Evolutionary conservation across 2,113 vertebrate genomes (phyloP), one percentile per base, ranked within the genome.

Genomic region (Pedetes capensis): DNA sequence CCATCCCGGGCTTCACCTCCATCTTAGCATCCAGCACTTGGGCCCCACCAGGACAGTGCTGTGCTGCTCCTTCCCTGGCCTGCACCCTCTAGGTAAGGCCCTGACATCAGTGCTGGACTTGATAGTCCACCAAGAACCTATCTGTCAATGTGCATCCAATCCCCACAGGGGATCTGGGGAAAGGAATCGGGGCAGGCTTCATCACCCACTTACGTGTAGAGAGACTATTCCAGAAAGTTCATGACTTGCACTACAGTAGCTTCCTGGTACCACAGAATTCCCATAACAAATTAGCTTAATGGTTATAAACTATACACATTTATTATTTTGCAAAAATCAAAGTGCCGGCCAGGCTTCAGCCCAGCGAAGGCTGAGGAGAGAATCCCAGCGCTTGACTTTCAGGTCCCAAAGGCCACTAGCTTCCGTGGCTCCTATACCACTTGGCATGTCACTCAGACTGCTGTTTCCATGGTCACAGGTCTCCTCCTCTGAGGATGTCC

Each of bases 121-220:
- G 14, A 22, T 20, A 1, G 8, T 49, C 78, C 6, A 3, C 18
- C 47, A 10, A 44, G 17, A 25, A 9, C 13, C 0, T 51, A 27
- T 74, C 78, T 11, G 0, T 3, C 29, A 9, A 13, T 1, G 3
- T 2, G 17, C 12, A 1, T 18, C 4, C 27, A 69, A 22, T 37
- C 2, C 27, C 47, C 5, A 0, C 1, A 2, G 49, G 1, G 23
- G n/a, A n/a, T n/a, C n/a, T n/a, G 8, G n/a, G n/a, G n/a, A n/a
- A n/a, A n/a, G n/a, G 34, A 59, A 42, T 14, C 2, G 1, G 16
- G 42, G 23, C 6, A 69, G 34, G 3, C 32, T 34, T 29, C 29
- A 49, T 44, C 16, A 22, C n/a, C 16, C 34, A 51, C 23, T 68
- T 37, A 55, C n/a, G n/a, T n/a, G n/a, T n/a, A n/a, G n/a, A n/a